Evolutionary conservation across 2,888 invertebrate genomes (phyloP), one percentile per base, ranked within the genome.

Genomic region (Synanthedon formicaeformis): DNA sequence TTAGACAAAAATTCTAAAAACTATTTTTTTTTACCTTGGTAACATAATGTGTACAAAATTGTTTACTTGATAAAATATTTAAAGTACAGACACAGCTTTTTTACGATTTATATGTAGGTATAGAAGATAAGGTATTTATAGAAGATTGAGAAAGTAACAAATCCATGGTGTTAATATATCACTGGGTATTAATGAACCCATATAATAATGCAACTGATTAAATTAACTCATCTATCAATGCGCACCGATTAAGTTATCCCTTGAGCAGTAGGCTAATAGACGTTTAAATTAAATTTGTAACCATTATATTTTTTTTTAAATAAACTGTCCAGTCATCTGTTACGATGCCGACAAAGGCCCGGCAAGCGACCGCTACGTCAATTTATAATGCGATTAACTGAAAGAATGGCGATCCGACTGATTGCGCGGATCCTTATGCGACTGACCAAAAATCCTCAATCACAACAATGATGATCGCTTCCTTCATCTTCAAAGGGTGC

Each of bases 331-430:
- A 67, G 71, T 67, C 71, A 73, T 78, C 73, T 63, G 69, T 80
- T 77, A 72, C 58, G 69, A 71, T 52, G 74, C 85, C 83, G 84
- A 84, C 84, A 85, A 85, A 84, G 83, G 71, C 62, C 50, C 68
- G 61, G 64, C 61, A 73, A 67, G 65, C 66, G 74, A 75, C 75
- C 77, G 76, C 76, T 69, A 66, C 64, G 73, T 79, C 83, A 81
- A 82, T 85, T 85, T 83, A 84, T 84, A 85, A 85, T 76, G 78
- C 81, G 82, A 85, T 85, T 83, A 82, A 76, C 75, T 75, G 70
- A 82, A 82, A 80, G 78, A 79, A 81, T 77, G 75, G 79, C 79
- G 71, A 80, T 68, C 67, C 69, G 68, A 75, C 75, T 75, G 78
- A 81, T 82, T 75, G 79, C 80, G 55, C 64, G 65, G 73, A 75